These are phyloP conservation scores for Psephotus haematonotus DNA, from an alignment of 2,113 vertebrate genomes.

Conservation along the genomic window DNA sequence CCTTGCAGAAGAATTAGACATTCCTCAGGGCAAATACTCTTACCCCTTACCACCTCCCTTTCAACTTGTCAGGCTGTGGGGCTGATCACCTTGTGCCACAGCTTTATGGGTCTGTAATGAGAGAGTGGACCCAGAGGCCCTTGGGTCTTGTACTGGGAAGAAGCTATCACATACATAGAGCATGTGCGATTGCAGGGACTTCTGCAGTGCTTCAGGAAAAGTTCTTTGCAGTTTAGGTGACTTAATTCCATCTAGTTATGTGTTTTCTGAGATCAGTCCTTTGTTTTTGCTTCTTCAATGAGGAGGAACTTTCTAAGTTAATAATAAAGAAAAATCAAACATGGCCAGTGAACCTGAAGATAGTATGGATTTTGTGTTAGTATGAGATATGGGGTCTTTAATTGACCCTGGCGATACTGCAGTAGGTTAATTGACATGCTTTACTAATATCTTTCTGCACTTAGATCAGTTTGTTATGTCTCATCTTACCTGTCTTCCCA, in stretches of 20 bases:
- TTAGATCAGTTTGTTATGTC: not conserved
- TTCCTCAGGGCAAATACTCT: not conserved
- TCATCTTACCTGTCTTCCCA: not conserved
- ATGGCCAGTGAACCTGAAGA: not conserved
- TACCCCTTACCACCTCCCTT: not conserved
- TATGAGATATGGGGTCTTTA: not conserved
- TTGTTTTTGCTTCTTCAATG: not conserved
- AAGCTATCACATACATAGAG: rapidly evolving
- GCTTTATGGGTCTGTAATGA: not conserved
- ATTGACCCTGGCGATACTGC: not conserved
- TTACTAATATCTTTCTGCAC: not conserved
- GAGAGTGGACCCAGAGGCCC: not conserved
- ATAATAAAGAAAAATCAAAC: not conserved
- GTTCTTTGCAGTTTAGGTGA: not conserved
- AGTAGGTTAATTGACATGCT: not conserved
- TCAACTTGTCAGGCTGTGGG: not conserved
- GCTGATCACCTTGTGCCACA: not conserved
- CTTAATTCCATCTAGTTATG: not conserved
- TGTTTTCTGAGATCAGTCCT: not conserved
- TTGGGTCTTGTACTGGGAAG: not conserved
- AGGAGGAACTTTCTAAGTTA: not conserved
- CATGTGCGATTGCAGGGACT: not conserved
- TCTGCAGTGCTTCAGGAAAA: not conserved
- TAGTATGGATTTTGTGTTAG: not conserved
- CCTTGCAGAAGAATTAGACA: not conserved